Evolutionary conservation across 2,797 vertebrate species (phyloP), one percentile per base, ranked within the genome.

Genomic region (Craterocephalus amniculus): DNA sequence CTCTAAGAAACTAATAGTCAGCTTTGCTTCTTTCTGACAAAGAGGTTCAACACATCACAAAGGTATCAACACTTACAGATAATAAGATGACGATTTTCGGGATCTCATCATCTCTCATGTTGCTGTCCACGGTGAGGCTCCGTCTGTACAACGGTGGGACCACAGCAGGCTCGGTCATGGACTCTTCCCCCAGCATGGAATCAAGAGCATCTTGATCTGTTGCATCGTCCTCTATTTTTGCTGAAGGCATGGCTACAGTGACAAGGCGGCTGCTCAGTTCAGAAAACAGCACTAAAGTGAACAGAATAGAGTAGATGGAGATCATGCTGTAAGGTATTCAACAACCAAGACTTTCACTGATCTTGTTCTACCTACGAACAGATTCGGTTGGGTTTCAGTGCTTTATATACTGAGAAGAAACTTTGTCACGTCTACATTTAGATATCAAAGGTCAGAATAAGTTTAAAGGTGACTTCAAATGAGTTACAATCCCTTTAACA

Each of bases 211-310:
- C 92, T 67, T 91, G 87, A 18, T 95, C 86, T 58, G 80, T 54
- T 10, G 40, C 36, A 51, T 88, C 85, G 8, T 95, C 94, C 22
- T 95, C 95, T 52, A 77, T 61, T 55, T 92, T 94, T 68, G 88
- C 72, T 36, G 90, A 80, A 35, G 96, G 91, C 54, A 93, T 88
- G 58, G 95, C 95, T 38, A 87, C 75, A 4, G 93, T 88, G 73
- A 90, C 83, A 22, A 87, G 90, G 85, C 83, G 74, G 35, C 92
- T 79, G 83, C 92, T 92, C 73, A 95, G 91, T 92, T 94, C 92
- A 48, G 96, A 94, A 86, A 97, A 91, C 58, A 99, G 88, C 87
- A 92, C 91, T 29, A 97, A 82, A 61, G 89, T 88, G 32, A 96
- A 86, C 60, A 98, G 76, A 71, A 95, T 31, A 0, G 86, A 87